Percentiles rank a stretch among this genome's conserved stretches.
Conservation (phyloP, 2,797 vertebrate genomes). For the Myotis myotis region DNA sequence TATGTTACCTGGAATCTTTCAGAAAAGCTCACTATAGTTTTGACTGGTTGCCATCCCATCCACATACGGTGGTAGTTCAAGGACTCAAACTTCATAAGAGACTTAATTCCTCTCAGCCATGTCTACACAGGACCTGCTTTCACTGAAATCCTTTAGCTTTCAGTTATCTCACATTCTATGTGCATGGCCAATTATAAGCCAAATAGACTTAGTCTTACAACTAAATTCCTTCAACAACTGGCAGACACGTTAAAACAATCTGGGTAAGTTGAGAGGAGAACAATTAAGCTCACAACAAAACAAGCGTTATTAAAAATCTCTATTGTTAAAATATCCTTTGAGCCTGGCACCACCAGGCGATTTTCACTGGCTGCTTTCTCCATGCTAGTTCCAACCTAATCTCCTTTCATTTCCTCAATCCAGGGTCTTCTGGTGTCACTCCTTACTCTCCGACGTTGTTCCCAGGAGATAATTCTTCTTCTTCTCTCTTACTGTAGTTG, state of each 20-base stretch:
- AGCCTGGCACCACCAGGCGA: accelerated
- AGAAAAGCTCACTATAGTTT: neutral
- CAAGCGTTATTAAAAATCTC: neutral
- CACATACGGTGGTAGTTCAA: neutral
- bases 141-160: neutral
- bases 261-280: neutral
- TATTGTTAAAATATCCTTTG: neutral
- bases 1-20: neutral
- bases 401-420: neutral
- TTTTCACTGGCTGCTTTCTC: neutral
- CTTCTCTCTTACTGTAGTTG: neutral
- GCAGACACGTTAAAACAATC: neutral
- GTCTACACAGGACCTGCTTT: neutral
- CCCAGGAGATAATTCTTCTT: neutral
- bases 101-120: neutral
- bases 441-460: accelerated
- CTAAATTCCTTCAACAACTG: neutral
- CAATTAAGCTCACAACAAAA: neutral
- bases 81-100: neutral
- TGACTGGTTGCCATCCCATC: neutral
- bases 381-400: accelerated
- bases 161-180: neutral
- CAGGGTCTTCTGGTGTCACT: neutral
- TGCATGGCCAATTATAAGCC: neutral
- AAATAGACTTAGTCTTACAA: too few species aligned